Evolutionary conservation across 2,888 invertebrate species (phyloP).

Genomic region (Ectobius pallidus): DNA sequence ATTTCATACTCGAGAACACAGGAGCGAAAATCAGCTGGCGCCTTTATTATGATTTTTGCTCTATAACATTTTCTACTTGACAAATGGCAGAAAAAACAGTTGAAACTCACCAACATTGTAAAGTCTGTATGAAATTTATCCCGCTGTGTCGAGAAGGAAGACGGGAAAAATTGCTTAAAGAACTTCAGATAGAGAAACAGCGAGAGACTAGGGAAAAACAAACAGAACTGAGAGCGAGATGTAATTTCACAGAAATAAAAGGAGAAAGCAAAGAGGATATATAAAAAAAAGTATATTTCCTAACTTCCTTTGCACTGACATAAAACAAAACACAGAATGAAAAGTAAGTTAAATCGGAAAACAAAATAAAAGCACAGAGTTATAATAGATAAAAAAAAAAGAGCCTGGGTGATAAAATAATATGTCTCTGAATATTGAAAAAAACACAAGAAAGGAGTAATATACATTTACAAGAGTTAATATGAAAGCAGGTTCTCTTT

Average conservation of each 20-base stretch:
- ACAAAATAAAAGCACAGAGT: background rate
- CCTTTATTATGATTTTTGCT: background rate
- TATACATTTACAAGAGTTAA: too few species aligned
- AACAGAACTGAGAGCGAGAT: background rate
- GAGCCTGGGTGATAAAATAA: background rate
- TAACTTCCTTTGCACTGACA: background rate
- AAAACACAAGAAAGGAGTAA: too few species aligned
- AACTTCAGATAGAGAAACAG: background rate
- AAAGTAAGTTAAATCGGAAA: background rate
- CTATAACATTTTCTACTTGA: background rate
- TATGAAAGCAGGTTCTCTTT: too few species aligned
- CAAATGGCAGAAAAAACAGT: background rate
- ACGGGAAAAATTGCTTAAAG: background rate
- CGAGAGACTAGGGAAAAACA: background rate
- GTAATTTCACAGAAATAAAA: constrained; percentile 1
- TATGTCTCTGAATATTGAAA: background rate
- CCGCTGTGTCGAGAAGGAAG: background rate
- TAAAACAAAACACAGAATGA: background rate
- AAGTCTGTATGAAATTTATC: background rate
- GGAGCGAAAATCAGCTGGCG: too few species aligned
- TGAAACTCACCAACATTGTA: background rate
- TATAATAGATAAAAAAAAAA: background rate
- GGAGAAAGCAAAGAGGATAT: background rate
- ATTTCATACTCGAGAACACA: background rate
- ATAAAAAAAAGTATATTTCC: background rate